Conservation (phyloP, 2,797 vertebrate genomes). For the Alcedo atthis region DNA sequence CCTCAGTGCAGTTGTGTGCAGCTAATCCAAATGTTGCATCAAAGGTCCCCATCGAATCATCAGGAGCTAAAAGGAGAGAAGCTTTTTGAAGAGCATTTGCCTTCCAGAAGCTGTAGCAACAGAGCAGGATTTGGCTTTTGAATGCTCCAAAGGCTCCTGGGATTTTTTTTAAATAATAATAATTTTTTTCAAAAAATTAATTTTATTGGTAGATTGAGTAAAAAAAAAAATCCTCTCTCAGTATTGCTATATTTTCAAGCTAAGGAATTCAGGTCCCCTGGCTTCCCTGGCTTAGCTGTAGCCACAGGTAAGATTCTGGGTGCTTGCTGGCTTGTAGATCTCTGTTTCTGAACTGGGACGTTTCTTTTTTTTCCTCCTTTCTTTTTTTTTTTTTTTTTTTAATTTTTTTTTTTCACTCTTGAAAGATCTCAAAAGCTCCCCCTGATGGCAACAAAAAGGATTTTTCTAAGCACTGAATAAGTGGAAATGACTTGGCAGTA, state of each 20-base stretch:
- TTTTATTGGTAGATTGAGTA: constrained; percentile 38
- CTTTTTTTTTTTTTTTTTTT: neutral
- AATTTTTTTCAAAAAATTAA: neutral
- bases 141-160: constrained; percentile 78
- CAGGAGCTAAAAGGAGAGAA: constrained; percentile 61
- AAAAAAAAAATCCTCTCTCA: constrained; percentile 48
- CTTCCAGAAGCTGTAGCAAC: constrained; percentile 69
- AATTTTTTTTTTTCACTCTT: constrained; percentile 49
- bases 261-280: constrained; percentile 79
- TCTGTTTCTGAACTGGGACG: constrained; percentile 86
- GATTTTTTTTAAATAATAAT: neutral
- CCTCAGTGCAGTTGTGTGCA: constrained; percentile 63
- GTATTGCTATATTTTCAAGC: constrained; percentile 28
- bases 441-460: constrained; percentile 82
- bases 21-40: constrained; percentile 71
- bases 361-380: neutral
- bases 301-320: constrained; percentile 85
- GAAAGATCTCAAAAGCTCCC: constrained; percentile 83
- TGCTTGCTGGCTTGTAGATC: constrained; percentile 77
- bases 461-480: constrained; percentile 63
- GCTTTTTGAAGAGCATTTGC: constrained; percentile 61
- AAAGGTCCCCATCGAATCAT: constrained; percentile 68
- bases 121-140: constrained; percentile 67
- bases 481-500: constrained; percentile 67
- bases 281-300: constrained; percentile 75